Base-by-base conservation (phyloP, 2,797 vertebrate genomes). In the Gallinago stenura region DNA sequence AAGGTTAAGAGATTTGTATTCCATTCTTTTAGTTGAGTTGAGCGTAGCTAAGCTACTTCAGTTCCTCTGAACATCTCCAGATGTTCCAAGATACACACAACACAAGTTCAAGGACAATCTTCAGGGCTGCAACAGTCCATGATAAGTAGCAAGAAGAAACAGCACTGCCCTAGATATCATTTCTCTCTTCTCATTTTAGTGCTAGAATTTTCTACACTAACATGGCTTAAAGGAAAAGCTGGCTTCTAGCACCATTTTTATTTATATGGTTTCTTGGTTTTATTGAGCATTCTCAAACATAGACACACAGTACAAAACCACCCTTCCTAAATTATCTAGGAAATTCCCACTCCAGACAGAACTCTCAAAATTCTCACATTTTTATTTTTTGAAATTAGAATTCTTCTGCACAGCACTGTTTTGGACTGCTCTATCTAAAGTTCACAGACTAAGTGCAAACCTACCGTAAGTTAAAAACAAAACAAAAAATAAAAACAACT, bases 401-500 rank as follows among this genome's bases (percentile, higher is more conserved):
- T 31, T 62, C 3, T 39, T 60, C 19, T n/a, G 30, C 15, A 18
- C 3, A 2, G 8, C 8, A 25, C 33, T 22, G 18, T 54, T 78
- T 39, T 50, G 24, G n/a, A 41, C 31, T 54, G 45, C 8, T 82
- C 26, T 20, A 72, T 1, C 30, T 39, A 0, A 79, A 66, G 10
- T n/a, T 64, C 10, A 2, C 16, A 18, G 33, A 35, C 33, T 35
- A 35, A 76, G 13, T 25, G 10, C 15, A 96, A 93, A 31, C 6
- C 0, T 1, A 39, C 2, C 0, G 0, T 6, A 73, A 83, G 22
- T 22, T 61, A 41, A 70, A 76, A 83, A 17, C 7, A 65, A 73
- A 82, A 51, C 15, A 37, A 61, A 88, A 7, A 4, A 14, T 24
- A 22, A 37, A 24, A 79, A 22, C 8, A 69, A 78, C 2, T 7